Conservation (phyloP, 2,888 invertebrate species). For the Mantis religiosa region DNA sequence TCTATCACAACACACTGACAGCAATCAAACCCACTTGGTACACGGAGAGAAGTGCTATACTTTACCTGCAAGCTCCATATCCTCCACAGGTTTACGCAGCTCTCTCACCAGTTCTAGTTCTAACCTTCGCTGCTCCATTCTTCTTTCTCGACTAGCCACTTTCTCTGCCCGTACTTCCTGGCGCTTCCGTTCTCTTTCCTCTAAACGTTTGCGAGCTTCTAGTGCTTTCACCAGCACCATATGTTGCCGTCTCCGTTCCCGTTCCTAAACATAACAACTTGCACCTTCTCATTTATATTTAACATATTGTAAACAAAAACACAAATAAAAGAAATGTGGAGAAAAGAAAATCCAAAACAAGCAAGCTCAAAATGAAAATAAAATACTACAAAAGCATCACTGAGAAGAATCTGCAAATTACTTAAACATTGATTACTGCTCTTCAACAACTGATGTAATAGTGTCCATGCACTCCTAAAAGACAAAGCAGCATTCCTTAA, state of each 20-base stretch:
- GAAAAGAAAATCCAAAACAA: too few relatives aligned
- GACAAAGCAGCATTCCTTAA: background rate
- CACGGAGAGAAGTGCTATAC: too few relatives aligned
- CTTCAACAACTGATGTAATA: background rate
- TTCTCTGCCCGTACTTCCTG: constrained; percentile 77
- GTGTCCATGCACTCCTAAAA: background rate
- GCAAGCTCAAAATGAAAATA: background rate
- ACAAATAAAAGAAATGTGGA: too few relatives aligned
- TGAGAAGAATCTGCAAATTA: background rate
- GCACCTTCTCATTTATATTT: background rate
- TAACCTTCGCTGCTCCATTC: constrained; percentile 65
- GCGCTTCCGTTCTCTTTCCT: constrained; percentile 76
- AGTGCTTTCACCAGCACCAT: constrained; percentile 82
- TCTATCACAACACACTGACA: too few relatives aligned
- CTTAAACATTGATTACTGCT: background rate
- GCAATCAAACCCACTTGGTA: too few relatives aligned
- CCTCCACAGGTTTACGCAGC: constrained; percentile 86
- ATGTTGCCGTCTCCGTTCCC: constrained; percentile 86
- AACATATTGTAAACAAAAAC: too few relatives aligned
- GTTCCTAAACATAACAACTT: constrained; percentile 55
- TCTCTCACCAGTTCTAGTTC: constrained; percentile 64
- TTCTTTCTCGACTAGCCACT: constrained; percentile 78
- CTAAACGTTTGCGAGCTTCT: constrained; percentile 80
- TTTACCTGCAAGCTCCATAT: constrained; percentile 69
- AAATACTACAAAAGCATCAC: background rate